Evolutionary conservation across 1,140 invertebrate species (phyloP).

Genomic region (Aphaenogaster floridana): DNA sequence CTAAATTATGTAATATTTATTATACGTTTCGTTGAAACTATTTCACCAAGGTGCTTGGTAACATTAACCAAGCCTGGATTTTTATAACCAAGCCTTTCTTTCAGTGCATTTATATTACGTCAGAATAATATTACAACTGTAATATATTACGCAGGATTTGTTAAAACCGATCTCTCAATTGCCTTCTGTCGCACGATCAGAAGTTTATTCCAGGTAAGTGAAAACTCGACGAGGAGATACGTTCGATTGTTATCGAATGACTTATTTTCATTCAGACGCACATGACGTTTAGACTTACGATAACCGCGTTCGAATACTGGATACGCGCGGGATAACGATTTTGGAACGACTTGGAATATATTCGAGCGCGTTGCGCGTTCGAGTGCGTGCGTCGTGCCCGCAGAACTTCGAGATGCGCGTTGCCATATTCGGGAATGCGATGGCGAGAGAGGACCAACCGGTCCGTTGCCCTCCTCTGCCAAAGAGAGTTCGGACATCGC

Average conservation of each 20-base stretch:
- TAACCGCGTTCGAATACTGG: neutral
- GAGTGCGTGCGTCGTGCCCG: conserved; percentile 15
- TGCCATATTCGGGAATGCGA: conserved; percentile 65
- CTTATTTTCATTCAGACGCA: neutral
- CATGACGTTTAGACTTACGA: neutral
- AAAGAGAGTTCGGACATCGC: conserved; percentile 45
- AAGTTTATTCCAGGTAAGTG: conserved; percentile 21
- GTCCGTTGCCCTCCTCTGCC: conserved; percentile 48
- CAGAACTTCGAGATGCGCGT: conserved; percentile 30
- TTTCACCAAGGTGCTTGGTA: too few relatives aligned
- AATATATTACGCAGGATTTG: neutral
- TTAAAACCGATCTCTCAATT: neutral
- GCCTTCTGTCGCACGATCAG: neutral
- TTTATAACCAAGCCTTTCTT: too few relatives aligned
- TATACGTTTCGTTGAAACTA: too few relatives aligned
- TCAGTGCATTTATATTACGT: neutral
- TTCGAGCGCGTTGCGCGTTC: neutral
- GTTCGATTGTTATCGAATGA: neutral
- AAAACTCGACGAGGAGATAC: neutral
- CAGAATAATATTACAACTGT: neutral
- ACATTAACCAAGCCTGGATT: too few relatives aligned
- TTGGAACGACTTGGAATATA: conserved; percentile 33
- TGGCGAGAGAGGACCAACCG: conserved; percentile 54
- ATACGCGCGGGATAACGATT: neutral
- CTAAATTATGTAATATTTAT: too few relatives aligned